Conservation (phyloP, 2,888 invertebrate genomes). For the Eupeodes luniger region DNA sequence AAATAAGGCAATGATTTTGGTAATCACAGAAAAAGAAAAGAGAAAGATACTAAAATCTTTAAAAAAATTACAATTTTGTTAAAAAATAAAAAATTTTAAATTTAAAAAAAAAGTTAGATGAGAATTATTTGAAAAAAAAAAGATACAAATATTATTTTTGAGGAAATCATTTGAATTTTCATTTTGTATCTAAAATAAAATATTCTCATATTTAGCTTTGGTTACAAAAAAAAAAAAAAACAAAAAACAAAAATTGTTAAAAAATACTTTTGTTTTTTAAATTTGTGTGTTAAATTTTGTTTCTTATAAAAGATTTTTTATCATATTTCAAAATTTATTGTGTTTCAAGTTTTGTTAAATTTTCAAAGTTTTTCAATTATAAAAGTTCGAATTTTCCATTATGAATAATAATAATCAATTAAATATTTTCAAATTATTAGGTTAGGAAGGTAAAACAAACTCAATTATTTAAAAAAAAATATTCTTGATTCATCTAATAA, state of each 20-base stretch:
- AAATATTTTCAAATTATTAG: not conserved
- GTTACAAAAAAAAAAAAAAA: not conserved
- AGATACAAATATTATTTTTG: not conserved
- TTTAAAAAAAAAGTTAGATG: not conserved
- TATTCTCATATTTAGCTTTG: not conserved
- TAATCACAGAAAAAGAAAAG: not conserved
- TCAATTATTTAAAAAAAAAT: conserved; percentile 9
- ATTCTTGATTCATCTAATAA: too few species aligned
- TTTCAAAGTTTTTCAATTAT: conserved; percentile 24
- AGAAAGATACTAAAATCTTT: too few species aligned
- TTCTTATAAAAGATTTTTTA: conserved; percentile 8
- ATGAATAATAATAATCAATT: not conserved
- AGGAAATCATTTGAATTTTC: conserved; percentile 10
- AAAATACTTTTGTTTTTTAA: not conserved
- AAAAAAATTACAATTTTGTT: not conserved
- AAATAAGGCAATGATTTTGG: not conserved
- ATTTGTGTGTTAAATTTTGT: conserved; percentile 8
- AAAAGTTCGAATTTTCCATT: conserved; percentile 28
- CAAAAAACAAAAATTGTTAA: too few species aligned
- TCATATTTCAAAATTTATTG: not conserved
- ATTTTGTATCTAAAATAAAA: not conserved
- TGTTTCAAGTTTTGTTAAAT: conserved; percentile 24
- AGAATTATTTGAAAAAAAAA: not conserved
- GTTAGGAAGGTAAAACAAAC: conserved; percentile 30
- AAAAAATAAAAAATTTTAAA: not conserved